Evolutionary conservation across 1,140 invertebrate genomes (phyloP), one percentile per base, ranked within the genome.

Genomic region (Scaptomyza montana): DNA sequence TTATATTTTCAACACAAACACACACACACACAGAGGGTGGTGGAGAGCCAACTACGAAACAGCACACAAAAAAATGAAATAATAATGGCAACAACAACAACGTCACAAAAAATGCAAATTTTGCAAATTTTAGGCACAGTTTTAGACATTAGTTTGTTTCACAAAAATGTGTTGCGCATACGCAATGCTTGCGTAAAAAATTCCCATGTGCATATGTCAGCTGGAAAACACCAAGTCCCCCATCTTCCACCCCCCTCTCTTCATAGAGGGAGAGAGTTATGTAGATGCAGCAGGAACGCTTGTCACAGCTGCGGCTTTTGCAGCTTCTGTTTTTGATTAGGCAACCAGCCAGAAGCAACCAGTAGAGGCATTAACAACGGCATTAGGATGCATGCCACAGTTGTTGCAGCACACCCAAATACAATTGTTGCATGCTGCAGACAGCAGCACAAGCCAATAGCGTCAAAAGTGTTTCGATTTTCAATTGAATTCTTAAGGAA

Each of bases 321-420:
- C 16, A 80, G 80, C 80, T 87, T 86, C 81, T 86, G 81, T 86
- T 86, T 86, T 78, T 86, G 81, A 86, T 87, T 86, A 86, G 82
- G 76, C 80, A 61, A 86, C 67, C 69, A 47, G 16, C 7, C 53
- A 13, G 2, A 7, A 6, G 45, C 33, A 41, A 13, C 21, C 3
- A 12, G 10, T 12, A 16, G 16, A 7, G 8, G 50, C 28, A 33
- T 28, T 41, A 16, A 9, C 16, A 43, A 36, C 39, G 49, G 1
- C 21, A 33, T 5, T 49, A 30, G 39, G 46, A 51, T 47, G 47
- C 46, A 51, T 47, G 56, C 46, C 46, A 49, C 65, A 68, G 39
- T 41, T 49, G 46, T 12, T 56, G 54, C 55, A 46, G 9, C 33
- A 36, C 8, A 9, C 33, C 2, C 8, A 9, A 7, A 9, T 8